These are phyloP conservation scores for Stenoptilia bipunctidactyla DNA, from an alignment of 2,888 invertebrate genomes.

Conservation along the genomic window DNA sequence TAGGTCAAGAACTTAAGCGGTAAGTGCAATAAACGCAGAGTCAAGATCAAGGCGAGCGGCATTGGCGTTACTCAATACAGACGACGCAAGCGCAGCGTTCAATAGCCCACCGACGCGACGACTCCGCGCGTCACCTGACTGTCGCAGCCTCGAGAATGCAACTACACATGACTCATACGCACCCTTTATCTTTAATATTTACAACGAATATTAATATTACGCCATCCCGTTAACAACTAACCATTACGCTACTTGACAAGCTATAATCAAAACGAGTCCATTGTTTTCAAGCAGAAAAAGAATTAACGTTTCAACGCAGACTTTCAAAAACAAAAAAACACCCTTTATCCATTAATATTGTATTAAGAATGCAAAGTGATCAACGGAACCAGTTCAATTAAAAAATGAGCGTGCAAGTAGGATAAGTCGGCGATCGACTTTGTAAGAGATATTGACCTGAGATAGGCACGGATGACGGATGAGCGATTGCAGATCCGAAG, in stretches of 20 bases:
- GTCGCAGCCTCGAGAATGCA: slow-evolving; percentile 13
- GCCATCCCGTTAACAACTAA: background rate
- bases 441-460: slow-evolving; percentile 61
- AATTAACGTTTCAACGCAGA: slow-evolving; percentile 14
- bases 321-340: slow-evolving; percentile 16
- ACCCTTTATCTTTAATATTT: slow-evolving; percentile 20
- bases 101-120: background rate
- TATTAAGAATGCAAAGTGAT: slow-evolving; percentile 24
- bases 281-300: slow-evolving; percentile 26
- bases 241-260: slow-evolving; percentile 22
- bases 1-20: no score
- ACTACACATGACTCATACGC: slow-evolving; percentile 21
- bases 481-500: slow-evolving; percentile 53
- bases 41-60: background rate
- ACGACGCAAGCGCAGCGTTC: background rate
- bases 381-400: slow-evolving; percentile 43
- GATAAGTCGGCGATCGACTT: slow-evolving; percentile 31
- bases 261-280: slow-evolving; percentile 29
- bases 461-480: slow-evolving; percentile 49
- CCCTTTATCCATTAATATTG: slow-evolving; percentile 14
- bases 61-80: background rate
- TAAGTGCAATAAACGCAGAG: background rate
- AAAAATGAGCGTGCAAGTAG: slow-evolving; percentile 39
- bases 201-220: slow-evolving; percentile 15
- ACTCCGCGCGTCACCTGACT: slow-evolving; percentile 7